These are phyloP conservation scores for Empidonax alnorum DNA, from an alignment of 2,113 vertebrate species.

Conservation along the genomic window DNA sequence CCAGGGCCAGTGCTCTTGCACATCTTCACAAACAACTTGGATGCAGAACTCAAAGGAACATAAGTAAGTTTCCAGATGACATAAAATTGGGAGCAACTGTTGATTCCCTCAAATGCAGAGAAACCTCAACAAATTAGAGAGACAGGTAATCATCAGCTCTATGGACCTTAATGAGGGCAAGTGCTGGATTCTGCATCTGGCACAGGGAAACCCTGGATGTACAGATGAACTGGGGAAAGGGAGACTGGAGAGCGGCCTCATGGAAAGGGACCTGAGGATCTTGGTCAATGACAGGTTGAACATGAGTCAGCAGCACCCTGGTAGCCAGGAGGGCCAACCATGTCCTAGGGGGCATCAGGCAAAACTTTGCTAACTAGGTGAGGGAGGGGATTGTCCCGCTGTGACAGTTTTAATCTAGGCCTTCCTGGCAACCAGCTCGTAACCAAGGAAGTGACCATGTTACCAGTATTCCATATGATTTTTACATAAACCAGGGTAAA, in stretches of 20 bases:
- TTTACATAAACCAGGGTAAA: too few relatives aligned
- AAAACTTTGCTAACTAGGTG: rapidly evolving
- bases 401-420: too few relatives aligned
- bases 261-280: neutral
- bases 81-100: neutral
- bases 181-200: neutral
- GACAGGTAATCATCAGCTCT: rapidly evolving
- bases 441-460: too few relatives aligned
- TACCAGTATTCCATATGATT: too few relatives aligned
- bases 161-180: neutral
- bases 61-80: too few relatives aligned
- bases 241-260: neutral
- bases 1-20: neutral
- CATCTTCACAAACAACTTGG: too few relatives aligned
- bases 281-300: too few relatives aligned
- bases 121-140: neutral
- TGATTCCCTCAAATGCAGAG: neutral
- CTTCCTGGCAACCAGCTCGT: too few relatives aligned
- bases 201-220: neutral
- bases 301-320: neutral
- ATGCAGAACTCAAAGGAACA: neutral
- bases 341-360: neutral
- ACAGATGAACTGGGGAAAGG: neutral
- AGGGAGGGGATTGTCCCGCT: neutral
- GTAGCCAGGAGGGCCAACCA: neutral